Conservation (phyloP, 2,888 invertebrate species). For the Philaethria dido region DNA sequence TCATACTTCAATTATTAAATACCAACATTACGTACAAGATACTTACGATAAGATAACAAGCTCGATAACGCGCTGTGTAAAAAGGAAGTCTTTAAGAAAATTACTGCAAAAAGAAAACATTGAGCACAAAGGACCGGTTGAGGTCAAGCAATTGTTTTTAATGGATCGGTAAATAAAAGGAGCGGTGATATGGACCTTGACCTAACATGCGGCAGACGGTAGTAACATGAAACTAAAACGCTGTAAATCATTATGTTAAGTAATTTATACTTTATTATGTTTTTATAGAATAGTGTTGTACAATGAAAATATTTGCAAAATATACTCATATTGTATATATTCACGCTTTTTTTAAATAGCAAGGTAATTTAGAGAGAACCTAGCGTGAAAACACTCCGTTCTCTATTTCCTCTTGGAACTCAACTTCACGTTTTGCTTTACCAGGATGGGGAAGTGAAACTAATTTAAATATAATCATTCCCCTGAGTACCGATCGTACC, state of each 20-base stretch:
- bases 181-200: conserved; percentile 70
- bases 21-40: conserved; percentile 29
- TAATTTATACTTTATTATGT: not conserved
- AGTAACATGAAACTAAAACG: not conserved
- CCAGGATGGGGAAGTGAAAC: no score
- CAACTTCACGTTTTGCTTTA: no score
- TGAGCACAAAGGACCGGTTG: conserved; percentile 45
- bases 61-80: conserved; percentile 40
- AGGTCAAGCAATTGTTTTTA: conserved; percentile 60
- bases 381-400: no score
- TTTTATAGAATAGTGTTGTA: not conserved
- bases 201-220: conserved; percentile 48
- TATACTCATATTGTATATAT: no score
- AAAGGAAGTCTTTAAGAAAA: conserved; percentile 48
- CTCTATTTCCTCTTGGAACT: no score
- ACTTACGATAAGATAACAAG: conserved; percentile 39
- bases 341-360: no score
- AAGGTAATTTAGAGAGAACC: no score
- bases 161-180: conserved; percentile 73
- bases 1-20: conserved; percentile 31
- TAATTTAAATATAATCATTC: no score
- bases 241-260: not conserved
- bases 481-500: no score
- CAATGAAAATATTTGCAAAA: not conserved
- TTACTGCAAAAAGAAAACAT: conserved; percentile 37